Percentiles rank a stretch among this genome's conserved stretches.
These are phyloP conservation scores for Bathynomus jamesi DNA, from an alignment of 1,140 invertebrate species.

Conservation along the genomic window DNA sequence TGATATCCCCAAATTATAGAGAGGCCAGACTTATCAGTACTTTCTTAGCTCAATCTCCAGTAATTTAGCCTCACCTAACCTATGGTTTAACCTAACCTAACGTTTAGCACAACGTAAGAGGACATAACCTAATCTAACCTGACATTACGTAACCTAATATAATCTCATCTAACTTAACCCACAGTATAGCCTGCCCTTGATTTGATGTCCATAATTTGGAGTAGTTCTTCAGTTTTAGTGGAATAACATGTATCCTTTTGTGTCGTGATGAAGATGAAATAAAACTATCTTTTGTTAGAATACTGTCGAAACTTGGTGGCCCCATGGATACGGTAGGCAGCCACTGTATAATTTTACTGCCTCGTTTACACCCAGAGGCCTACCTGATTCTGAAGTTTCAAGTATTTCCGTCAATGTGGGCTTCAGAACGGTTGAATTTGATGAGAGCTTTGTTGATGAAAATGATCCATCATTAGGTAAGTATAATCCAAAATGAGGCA, in stretches of 20 bases:
- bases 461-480: conserved; percentile 26
- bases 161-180: background rate
- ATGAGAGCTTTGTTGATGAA: conserved; percentile 45
- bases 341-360: conserved; percentile 62
- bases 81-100: no score
- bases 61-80: no score
- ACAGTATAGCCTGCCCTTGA: background rate
- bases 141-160: no score
- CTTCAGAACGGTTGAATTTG: conserved; percentile 71
- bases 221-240: background rate
- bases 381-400: conserved; percentile 40
- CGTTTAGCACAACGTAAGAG: no score
- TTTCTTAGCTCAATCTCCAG: no score
- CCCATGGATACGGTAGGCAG: conserved; percentile 82
- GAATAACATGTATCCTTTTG: background rate
- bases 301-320: conserved; percentile 74
- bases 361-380: conserved; percentile 38
- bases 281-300: conserved; percentile 3
- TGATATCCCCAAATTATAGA: no score
- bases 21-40: no score
- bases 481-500: background rate
- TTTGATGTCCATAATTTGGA: background rate
- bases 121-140: no score
- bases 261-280: background rate
- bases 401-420: conserved; percentile 56